Evolutionary conservation across 2,113 vertebrate genomes (phyloP), one percentile per base, ranked within the genome.

Genomic region (Empidonax alnorum): DNA sequence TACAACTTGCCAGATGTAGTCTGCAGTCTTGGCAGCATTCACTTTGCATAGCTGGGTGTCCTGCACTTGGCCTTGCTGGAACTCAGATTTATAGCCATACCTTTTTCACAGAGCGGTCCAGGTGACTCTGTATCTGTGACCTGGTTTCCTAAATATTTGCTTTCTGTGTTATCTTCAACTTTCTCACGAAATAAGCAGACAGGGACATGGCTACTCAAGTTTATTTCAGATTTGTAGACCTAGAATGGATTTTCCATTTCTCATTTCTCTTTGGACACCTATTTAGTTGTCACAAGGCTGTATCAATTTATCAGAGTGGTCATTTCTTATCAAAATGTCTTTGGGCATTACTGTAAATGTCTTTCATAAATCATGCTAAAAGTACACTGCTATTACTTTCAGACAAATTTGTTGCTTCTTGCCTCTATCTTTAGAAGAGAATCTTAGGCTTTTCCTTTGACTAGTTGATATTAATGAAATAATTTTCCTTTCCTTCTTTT

Each of bases 201-300:
- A 66, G 25, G 19, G 17, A n/a, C 59, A 18, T 0, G 6, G 37
- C 28, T 52, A 35, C 18, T 50, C 1, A 7, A 56, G 30, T 46
- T 87, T 79, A n/a, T 84, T 95, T 84, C 84, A 61, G 14, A 23
- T 84, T 30, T 65, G 21, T 72, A 47, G 62, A 59, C 22, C 30
- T 69, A 53, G 21, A 78, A 77, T 55, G 2, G 2, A 13, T 88
- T 92, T 87, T 82, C 30, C 5, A 52, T 84, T 93, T 72, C 74
- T 72, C 44, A 11, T 52, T 72, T 91, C n/a, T 71, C 41, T 87
- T 89, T 30, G 44, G 33, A 61, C 56, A 76, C 13, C 16, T 69
- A 14, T 49, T 79, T 23, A 31, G 44, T 44, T 76, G n/a, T 75
- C n/a, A 76, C 23, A 67, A 59, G 9, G 35, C 46, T 77, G 11